phyloP scores from a whole-genome alignment of 2,113 vertebrate genomes.

The Hippocampus guttulatus region DNA sequence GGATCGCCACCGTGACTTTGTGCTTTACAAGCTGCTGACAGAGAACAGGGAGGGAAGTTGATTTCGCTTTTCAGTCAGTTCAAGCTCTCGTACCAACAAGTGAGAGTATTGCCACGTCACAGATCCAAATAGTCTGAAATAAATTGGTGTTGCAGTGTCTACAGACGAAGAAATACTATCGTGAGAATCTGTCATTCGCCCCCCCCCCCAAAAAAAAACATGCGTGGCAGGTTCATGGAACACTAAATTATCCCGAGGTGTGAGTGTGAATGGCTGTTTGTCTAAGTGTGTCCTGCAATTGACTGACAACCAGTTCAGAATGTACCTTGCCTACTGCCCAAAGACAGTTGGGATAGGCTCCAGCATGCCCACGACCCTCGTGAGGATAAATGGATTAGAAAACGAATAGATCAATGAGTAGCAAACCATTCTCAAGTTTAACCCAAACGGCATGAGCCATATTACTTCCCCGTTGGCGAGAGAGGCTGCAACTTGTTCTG shows the following conservation, averaged over 20 bases:
- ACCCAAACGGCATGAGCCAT: background rate
- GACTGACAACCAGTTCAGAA: no score
- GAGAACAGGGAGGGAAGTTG: background rate
- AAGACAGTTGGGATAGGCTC: no score
- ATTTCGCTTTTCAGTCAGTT: background rate
- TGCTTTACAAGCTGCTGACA: background rate
- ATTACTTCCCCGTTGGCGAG: background rate
- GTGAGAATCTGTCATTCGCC: no score
- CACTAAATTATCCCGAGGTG: no score
- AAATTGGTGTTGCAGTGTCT: background rate
- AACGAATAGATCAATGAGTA: no score
- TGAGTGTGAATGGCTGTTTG: no score
- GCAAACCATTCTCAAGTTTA: background rate
- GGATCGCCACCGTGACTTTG: background rate
- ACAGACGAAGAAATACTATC: background rate
- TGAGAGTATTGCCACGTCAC: background rate
- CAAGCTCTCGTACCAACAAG: background rate
- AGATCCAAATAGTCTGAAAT: background rate
- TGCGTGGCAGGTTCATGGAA: no score
- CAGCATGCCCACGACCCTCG: no score
- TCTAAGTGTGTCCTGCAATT: no score
- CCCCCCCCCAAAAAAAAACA: no score
- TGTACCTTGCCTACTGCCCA: no score
- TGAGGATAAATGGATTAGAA: no score
- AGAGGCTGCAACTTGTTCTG: background rate